These are phyloP conservation scores for Morus bassanus DNA, from an alignment of 2,797 vertebrate genomes.

Conservation along the genomic window DNA sequence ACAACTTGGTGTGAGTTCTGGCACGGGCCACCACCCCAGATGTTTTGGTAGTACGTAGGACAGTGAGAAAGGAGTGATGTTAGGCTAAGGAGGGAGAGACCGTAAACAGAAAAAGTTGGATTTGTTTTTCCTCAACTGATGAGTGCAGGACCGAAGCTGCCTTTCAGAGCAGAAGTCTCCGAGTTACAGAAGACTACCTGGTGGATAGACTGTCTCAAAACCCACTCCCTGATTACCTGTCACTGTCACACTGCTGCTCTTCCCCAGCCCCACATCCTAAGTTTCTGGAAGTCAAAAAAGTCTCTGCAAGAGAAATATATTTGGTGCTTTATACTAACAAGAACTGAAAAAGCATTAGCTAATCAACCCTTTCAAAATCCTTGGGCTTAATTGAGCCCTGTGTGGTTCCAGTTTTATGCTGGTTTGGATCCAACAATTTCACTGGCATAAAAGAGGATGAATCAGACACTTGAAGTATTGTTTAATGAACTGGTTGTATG, in stretches of 20 bases:
- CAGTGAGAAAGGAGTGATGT: background rate
- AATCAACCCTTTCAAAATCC: conserved; percentile 22
- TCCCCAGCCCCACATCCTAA: background rate
- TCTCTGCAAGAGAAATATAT: background rate
- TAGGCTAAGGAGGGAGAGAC: background rate
- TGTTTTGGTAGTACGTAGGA: conserved; percentile 20
- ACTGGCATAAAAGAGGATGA: background rate
- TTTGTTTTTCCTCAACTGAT: background rate
- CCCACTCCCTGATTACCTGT: background rate
- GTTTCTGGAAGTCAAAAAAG: background rate
- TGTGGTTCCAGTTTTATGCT: background rate
- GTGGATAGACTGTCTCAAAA: background rate
- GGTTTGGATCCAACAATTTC: conserved; percentile 2
- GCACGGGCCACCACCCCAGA: background rate
- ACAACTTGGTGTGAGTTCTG: conserved; percentile 37
- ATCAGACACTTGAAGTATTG: conserved; percentile 10
- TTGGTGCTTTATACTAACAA: background rate
- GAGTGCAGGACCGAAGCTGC: background rate
- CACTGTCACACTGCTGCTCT: background rate
- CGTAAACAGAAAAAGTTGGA: background rate
- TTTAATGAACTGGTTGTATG: background rate
- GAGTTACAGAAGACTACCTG: background rate
- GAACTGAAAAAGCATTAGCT: conserved; percentile 17
- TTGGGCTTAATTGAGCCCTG: background rate
- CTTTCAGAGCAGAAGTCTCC: background rate